Evolutionary conservation across 2,113 vertebrate species (phyloP).

Genomic region (Dipodomys spectabilis): DNA sequence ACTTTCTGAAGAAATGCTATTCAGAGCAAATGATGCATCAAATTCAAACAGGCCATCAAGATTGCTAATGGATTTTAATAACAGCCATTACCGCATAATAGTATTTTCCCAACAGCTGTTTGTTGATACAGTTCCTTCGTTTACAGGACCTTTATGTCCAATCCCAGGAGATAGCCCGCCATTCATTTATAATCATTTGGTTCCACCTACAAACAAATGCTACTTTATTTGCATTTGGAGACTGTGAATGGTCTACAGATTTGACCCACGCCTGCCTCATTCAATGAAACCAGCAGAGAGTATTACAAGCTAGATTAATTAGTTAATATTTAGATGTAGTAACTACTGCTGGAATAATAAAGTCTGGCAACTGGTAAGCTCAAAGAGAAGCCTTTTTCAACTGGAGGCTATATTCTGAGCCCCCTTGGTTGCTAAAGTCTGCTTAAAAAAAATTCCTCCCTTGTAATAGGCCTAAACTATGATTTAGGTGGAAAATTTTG

Average conservation of each 20-base stretch:
- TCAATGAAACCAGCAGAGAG: slow-evolving; percentile 70
- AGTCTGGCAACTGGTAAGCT: slow-evolving; percentile 48
- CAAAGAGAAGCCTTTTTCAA: slow-evolving; percentile 37
- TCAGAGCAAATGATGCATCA: slow-evolving; percentile 91
- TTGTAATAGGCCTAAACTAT: neutral
- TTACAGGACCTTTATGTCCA: slow-evolving; percentile 91
- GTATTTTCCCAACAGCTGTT: slow-evolving; percentile 92
- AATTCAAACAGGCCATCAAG: slow-evolving; percentile 91
- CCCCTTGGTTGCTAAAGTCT: neutral
- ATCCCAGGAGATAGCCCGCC: slow-evolving; percentile 87
- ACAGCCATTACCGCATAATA: slow-evolving; percentile 91
- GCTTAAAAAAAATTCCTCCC: neutral
- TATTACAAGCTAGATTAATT: slow-evolving; percentile 81
- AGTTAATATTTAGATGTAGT: slow-evolving; percentile 65
- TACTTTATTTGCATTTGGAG: slow-evolving; percentile 77
- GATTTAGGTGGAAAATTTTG: neutral
- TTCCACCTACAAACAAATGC: slow-evolving; percentile 88
- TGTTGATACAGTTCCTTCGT: slow-evolving; percentile 90
- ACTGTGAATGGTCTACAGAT: slow-evolving; percentile 43
- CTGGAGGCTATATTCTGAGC: slow-evolving; percentile 20
- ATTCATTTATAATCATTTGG: slow-evolving; percentile 90
- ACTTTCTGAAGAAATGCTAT: slow-evolving; percentile 86
- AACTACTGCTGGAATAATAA: slow-evolving; percentile 73
- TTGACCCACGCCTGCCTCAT: slow-evolving; percentile 67
- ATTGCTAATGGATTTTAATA: slow-evolving; percentile 93